Evolutionary conservation across 1,140 invertebrate species (phyloP), one percentile per base, ranked within the genome.

Genomic region (Lepeophtheirus salmonis): DNA sequence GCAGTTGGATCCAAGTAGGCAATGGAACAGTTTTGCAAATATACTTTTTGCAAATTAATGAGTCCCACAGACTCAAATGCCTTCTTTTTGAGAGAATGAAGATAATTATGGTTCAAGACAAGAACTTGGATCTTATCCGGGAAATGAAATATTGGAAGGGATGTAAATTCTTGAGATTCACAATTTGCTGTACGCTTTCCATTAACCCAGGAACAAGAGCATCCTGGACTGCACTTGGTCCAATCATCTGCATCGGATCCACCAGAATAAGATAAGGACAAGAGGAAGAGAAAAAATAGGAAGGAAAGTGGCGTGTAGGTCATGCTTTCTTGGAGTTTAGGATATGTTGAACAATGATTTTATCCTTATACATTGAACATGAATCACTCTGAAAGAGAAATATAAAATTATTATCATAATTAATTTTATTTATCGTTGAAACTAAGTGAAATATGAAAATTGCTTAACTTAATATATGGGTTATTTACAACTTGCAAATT

Each of bases 101-200:
- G 81, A 13, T 78, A 76, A 69, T 89, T 90, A 24, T 83, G 80
- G 41, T 82, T 83, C 2, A 90, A 71, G 67, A 88, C 82, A 53
- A 90, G 74, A 16, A 89, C 83, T 73, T 89, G 86, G 66, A 89
- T 83, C 13, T n/a, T 17, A 41, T 57, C 55, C 17, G 55, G 55
- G 16, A 25, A 17, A n/a, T 25, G 16, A 21, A 57, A 57, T 16
- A 21, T 14, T 1, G 55, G 55, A 17, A 57, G 23, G 3, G 79
- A 77, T 64, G 83, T 80, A 56, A 86, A 77, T 56, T 82, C 80
- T 21, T 82, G 79, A 60, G 82, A 79, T 58, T 79, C 79, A 71
- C 86, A 89, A 22, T 84, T 74, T 23, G 85, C 86, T 1, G 84
- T 86, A 67, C 86, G 86, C 71, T 89, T 89, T 22, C 86, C 86